Evolutionary conservation across 2,888 invertebrate species (phyloP), one percentile per base, ranked within the genome.

Genomic region (Nephrocerus scutellatus): DNA sequence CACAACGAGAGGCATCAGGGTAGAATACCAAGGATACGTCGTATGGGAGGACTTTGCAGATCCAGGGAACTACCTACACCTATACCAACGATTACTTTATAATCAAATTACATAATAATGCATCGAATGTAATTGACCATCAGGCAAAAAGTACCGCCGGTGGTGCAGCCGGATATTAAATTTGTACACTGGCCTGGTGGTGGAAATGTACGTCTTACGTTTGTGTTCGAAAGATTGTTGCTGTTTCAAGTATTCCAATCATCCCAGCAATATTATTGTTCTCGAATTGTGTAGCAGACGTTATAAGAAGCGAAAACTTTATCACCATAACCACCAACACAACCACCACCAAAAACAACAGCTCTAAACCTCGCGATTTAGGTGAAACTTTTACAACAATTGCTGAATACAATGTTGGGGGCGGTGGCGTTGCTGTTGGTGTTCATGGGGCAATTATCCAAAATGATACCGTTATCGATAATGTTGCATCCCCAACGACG

Each of bases 371-470:
- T n/a, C n/a, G n/a, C n/a, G n/a, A n/a, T n/a, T n/a, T n/a, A n/a
- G n/a, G n/a, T n/a, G n/a, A n/a, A n/a, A 39, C 43, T 18, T 32
- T 36, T 20, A n/a, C 47, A 50, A 34, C 52, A 50, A 13, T 54
- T 47, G 37, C 16, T 38, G n/a, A 56, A 49, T 49, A 48, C 47
- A 48, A 48, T 55, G 54, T 47, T 51, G 40, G 55, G 50, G 48
- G 57, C 55, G 60, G 62, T 55, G 51, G 55, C 57, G 49, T 43
- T 50, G 31, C 49, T 55, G 43, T 52, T 51, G 47, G 49, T 49
- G 25, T 45, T 54, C 25, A 59, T 59, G 55, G 58, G 57, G 44
- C 59, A 43, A 41, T 59, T 58, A 54, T 52, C 53, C 21, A 52
- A 48, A 46, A 51, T 60, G 50, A 51, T 47, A 51, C 49, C 50